Conservation (phyloP, 2,797 vertebrate species). For the Siniperca scherzeri region DNA sequence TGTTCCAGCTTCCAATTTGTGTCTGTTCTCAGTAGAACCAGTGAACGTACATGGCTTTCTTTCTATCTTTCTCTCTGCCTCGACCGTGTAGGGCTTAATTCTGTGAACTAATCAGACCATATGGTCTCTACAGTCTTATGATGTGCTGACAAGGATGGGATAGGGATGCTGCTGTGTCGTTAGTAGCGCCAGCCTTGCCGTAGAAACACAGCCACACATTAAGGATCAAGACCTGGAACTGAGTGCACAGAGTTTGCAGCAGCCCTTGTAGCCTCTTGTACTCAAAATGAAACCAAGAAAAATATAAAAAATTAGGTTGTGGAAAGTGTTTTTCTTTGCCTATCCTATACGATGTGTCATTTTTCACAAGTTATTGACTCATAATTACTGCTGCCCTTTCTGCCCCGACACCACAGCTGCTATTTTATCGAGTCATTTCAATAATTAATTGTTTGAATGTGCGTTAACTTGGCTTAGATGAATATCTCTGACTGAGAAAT, state of each 20-base stretch:
- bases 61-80: constrained; percentile 56
- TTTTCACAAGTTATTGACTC: constrained; percentile 62
- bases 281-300: constrained; percentile 39
- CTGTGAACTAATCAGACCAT: constrained; percentile 77
- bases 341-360: neutral
- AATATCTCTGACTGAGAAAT: constrained; percentile 65
- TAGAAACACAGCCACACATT: constrained; percentile 61
- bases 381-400: constrained; percentile 72
- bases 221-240: constrained; percentile 59
- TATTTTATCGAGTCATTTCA: constrained; percentile 70
- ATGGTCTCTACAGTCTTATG: constrained; percentile 77
- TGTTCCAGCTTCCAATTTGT: constrained; percentile 66
- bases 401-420: constrained; percentile 57
- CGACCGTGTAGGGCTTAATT: constrained; percentile 73
- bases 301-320: neutral
- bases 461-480: constrained; percentile 64
- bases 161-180: constrained; percentile 57
- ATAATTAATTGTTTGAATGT: constrained; percentile 69
- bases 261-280: constrained; percentile 26
- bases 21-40: constrained; percentile 55
- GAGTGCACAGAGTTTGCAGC: constrained; percentile 31
- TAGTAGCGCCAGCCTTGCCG: constrained; percentile 49
- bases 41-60: constrained; percentile 42
- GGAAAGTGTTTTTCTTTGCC: neutral
- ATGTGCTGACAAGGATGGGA: constrained; percentile 72